phyloP scores from a whole-genome alignment of 2,797 vertebrate species.

The Gobionotothen gibberifrons region DNA sequence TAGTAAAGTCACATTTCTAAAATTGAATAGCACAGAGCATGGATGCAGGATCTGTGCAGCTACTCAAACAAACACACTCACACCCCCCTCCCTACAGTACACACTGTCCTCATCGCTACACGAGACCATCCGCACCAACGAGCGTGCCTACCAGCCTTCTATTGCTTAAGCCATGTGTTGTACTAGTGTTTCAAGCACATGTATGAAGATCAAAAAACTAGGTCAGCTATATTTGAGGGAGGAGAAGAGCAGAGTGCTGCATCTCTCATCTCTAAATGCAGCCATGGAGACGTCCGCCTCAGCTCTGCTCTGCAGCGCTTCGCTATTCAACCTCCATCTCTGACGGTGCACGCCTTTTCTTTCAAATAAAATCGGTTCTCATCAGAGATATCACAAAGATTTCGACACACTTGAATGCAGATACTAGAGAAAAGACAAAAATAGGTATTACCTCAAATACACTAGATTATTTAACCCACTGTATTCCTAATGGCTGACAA shows the following conservation, averaged over 20 bases:
- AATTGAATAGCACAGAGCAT: slow-evolving; percentile 5
- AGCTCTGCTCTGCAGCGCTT: slow-evolving; percentile 46
- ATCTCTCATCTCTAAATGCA: slow-evolving; percentile 66
- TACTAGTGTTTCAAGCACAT: slow-evolving; percentile 58
- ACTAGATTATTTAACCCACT: slow-evolving; percentile 27
- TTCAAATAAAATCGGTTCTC: slow-evolving; percentile 35
- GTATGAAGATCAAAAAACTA: slow-evolving; percentile 74
- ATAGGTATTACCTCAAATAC: slow-evolving; percentile 58
- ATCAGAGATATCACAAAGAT: slow-evolving; percentile 25
- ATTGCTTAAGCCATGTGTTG: slow-evolving; percentile 43
- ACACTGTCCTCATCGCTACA: slow-evolving; percentile 21
- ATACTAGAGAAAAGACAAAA: slow-evolving; percentile 23
- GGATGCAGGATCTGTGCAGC: slow-evolving; percentile 3
- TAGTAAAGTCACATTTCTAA: slow-evolving; percentile 14
- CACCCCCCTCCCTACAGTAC: slow-evolving; percentile 8
- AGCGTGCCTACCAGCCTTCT: slow-evolving; percentile 8
- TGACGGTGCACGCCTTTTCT: slow-evolving; percentile 18
- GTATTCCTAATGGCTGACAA: slow-evolving; percentile 7
- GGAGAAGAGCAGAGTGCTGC: slow-evolving; percentile 62
- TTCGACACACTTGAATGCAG: slow-evolving; percentile 3
- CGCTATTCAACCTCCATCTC: slow-evolving; percentile 52
- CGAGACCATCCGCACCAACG: slow-evolving; percentile 5
- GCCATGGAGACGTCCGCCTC: slow-evolving; percentile 49
- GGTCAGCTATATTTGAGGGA: slow-evolving; percentile 78
- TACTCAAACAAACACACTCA: slow-evolving; percentile 13